Percentiles rank a stretch among this genome's conserved stretches.
phyloP scores from a whole-genome alignment of 64 coral and sea anemone genomes.

The Platygyra sinensis region DNA sequence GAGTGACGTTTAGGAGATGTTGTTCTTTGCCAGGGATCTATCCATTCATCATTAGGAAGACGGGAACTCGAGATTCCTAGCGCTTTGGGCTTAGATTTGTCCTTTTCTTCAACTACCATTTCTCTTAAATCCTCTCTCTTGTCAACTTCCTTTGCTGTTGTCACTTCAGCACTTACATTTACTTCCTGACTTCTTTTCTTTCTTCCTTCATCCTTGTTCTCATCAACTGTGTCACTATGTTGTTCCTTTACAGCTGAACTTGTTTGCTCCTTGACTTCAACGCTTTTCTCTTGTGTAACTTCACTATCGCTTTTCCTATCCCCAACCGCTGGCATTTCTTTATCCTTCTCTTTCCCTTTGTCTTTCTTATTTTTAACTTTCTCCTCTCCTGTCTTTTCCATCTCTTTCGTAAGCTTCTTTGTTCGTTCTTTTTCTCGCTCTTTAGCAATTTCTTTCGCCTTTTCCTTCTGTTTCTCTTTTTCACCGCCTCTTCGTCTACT shows the following conservation, averaged over 20 bases:
- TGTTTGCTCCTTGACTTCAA: background rate
- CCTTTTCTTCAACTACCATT: slow-evolving; percentile 53
- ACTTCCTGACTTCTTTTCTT: slow-evolving; percentile 10
- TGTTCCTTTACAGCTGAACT: background rate
- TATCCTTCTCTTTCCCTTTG: background rate
- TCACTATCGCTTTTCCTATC: background rate
- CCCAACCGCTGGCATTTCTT: background rate
- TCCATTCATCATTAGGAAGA: slow-evolving; percentile 83
- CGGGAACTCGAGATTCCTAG: slow-evolving; percentile 82
- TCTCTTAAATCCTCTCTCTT: slow-evolving; percentile 34
- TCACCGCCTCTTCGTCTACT: slow-evolving; percentile 70
- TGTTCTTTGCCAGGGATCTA: slow-evolving; percentile 84
- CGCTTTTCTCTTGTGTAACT: slow-evolving; percentile 1
- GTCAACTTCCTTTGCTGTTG: slow-evolving; percentile 35
- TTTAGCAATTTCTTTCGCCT: slow-evolving; percentile 27
- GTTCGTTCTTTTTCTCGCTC: slow-evolving; percentile 38
- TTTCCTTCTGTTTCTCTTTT: slow-evolving; percentile 54
- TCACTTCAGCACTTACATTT: background rate
- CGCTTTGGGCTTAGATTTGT: slow-evolving; percentile 55
- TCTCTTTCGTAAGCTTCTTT: slow-evolving; percentile 31
- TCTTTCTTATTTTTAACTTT: slow-evolving; percentile 47
- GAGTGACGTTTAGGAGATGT: slow-evolving; percentile 90
- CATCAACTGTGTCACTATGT: slow-evolving; percentile 14
- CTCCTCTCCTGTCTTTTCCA: background rate
- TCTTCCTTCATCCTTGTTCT: slow-evolving; percentile 48